Percentiles rank a stretch among this genome's conserved stretches.
These are phyloP conservation scores for Euwallacea fornicatus DNA, from an alignment of 1,140 invertebrate species.

Conservation along the genomic window DNA sequence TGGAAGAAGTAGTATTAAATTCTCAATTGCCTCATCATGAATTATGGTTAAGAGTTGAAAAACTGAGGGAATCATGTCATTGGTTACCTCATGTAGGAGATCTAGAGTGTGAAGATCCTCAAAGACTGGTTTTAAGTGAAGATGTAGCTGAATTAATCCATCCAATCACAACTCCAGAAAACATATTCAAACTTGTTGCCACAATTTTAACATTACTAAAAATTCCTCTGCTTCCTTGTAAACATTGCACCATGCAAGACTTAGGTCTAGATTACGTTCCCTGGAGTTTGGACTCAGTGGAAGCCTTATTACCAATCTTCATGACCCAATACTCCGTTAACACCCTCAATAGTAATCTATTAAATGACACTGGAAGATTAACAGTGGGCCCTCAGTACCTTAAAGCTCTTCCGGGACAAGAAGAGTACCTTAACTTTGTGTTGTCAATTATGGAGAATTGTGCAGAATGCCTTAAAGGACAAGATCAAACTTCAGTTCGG, in stretches of 20 bases:
- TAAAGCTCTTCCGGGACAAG: constrained; percentile 60
- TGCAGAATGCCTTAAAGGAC: constrained; percentile 49
- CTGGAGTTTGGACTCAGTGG: constrained; percentile 59
- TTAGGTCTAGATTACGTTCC: constrained; percentile 56
- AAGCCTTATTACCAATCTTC: constrained; percentile 56
- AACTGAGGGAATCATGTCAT: constrained; percentile 62
- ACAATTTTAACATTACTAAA: constrained; percentile 62
- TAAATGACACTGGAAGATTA: constrained; percentile 46
- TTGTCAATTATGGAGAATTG: constrained; percentile 52
- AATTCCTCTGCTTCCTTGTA: constrained; percentile 60
- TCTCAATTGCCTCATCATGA: constrained; percentile 67
- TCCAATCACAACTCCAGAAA: constrained; percentile 60
- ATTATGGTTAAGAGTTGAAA: constrained; percentile 68
- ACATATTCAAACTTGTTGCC: constrained; percentile 59
- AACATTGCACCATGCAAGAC: constrained; percentile 54
- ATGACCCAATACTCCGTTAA: constrained; percentile 46
- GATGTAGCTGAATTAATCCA: constrained; percentile 67
- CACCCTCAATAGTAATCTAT: constrained; percentile 43
- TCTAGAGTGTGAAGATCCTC: constrained; percentile 51
- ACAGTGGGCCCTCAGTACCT: constrained; percentile 63
- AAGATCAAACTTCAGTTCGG: constrained; percentile 56
- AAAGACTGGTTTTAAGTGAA: constrained; percentile 63
- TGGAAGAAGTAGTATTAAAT: constrained; percentile 64
- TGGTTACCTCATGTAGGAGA: constrained; percentile 58
- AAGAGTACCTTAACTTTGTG: constrained; percentile 61